Evolutionary conservation across 2,797 vertebrate species (phyloP).

Genomic region (Clarias platycephalus): DNA sequence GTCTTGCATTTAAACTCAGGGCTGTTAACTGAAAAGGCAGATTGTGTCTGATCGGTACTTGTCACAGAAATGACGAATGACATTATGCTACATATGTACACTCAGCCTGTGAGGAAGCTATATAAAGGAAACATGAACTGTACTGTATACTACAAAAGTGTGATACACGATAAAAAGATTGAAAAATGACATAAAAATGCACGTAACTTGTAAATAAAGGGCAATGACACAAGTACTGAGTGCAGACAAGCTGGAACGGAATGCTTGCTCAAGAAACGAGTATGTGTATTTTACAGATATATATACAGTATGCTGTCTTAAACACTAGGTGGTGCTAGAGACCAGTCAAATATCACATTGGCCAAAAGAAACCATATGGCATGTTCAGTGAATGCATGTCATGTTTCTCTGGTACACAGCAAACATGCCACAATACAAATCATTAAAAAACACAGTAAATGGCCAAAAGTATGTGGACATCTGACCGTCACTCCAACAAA

Average conservation of each 20-base stretch:
- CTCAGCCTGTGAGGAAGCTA: not conserved
- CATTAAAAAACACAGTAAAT: not conserved
- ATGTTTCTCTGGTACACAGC: not conserved
- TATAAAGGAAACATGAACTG: not conserved
- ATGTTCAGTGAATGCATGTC: slow-evolving; percentile 1
- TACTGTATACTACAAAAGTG: not conserved
- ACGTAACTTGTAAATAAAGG: not conserved
- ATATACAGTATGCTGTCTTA: not conserved
- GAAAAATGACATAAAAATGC: not conserved
- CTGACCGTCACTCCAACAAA: not conserved
- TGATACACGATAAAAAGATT: not conserved
- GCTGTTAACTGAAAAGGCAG: not conserved
- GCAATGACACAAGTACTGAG: not conserved
- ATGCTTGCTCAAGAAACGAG: not conserved
- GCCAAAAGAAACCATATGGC: not conserved
- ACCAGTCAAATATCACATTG: not conserved
- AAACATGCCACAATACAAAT: not conserved
- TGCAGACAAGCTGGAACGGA: not conserved
- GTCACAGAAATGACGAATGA: not conserved
- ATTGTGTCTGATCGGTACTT: not conserved
- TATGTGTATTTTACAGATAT: not conserved
- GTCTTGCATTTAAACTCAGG: not conserved
- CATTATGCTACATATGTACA: not conserved
- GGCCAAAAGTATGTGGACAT: not conserved
- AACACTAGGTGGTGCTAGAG: slow-evolving; percentile 33